A percentile compares a stretch with the other conserved stretches of the same genome.
phyloP scores from a whole-genome alignment of 2,113 vertebrate species.

The Tautogolabrus adspersus region DNA sequence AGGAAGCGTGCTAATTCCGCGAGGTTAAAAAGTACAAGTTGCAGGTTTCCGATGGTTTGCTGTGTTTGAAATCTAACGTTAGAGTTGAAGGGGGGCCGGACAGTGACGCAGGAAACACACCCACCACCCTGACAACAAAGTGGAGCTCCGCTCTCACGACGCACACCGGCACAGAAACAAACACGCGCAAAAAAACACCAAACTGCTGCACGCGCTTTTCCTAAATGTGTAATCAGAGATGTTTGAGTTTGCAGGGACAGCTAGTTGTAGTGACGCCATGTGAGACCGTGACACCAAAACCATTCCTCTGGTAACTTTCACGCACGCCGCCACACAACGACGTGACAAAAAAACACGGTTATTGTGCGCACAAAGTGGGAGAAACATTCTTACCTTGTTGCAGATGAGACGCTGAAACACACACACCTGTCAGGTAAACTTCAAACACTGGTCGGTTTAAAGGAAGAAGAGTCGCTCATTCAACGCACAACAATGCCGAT shows the following conservation, averaged over 20 bases:
- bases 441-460: not conserved
- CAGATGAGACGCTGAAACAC: not conserved
- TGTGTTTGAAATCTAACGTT: not conserved
- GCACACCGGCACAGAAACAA: not conserved
- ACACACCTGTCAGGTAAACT: not conserved
- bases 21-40: not conserved
- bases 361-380: not conserved
- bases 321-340: not conserved
- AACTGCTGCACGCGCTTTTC: too few relatives aligned
- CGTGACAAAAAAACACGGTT: not conserved
- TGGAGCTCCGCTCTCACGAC: not conserved
- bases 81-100: not conserved
- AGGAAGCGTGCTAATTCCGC: too few relatives aligned
- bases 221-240: too few relatives aligned
- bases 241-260: too few relatives aligned
- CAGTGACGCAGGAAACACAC: conserved; percentile 39
- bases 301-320: conserved; percentile 21
- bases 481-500: not conserved
- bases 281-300: not conserved
- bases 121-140: conserved; percentile 18
- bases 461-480: conserved; percentile 13
- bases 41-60: not conserved
- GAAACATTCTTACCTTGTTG: conserved; percentile 21
- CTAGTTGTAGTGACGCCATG: not conserved
- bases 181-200: not conserved